Percentiles rank a stretch among this genome's conserved stretches.
These are phyloP conservation scores for Girardinus metallicus DNA, from an alignment of 2,797 vertebrate genomes.

Conservation along the genomic window DNA sequence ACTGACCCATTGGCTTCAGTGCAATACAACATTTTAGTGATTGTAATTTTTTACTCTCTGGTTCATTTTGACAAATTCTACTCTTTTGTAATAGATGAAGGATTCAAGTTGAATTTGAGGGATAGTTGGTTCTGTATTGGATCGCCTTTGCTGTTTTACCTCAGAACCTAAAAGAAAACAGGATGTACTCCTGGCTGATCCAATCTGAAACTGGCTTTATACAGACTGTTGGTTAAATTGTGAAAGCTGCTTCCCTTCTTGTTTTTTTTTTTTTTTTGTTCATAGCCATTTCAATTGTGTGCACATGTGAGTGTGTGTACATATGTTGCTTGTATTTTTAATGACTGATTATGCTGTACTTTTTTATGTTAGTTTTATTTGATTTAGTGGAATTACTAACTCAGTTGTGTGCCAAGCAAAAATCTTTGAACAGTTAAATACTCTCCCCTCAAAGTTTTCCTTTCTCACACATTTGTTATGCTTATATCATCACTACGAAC, in stretches of 20 bases:
- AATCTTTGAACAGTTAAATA: slow-evolving; percentile 33
- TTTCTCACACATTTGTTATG: slow-evolving; percentile 43
- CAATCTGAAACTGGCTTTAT: neutral
- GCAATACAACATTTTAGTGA: slow-evolving; percentile 59
- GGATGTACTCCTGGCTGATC: slow-evolving; percentile 8
- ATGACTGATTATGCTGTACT: slow-evolving; percentile 24
- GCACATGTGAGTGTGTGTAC: slow-evolving; percentile 32
- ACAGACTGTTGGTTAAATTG: slow-evolving; percentile 27
- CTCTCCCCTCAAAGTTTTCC: neutral
- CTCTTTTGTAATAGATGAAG: slow-evolving; percentile 48
- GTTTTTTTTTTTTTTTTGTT: slow-evolving; percentile 2
- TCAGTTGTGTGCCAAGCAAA: slow-evolving; percentile 57
- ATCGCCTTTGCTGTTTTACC: neutral
- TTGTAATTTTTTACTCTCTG: slow-evolving; percentile 14
- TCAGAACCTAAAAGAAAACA: neutral
- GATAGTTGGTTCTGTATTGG: neutral
- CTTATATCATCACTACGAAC: slow-evolving; percentile 58
- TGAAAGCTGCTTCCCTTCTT: slow-evolving; percentile 43
- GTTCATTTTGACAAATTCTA: slow-evolving; percentile 32
- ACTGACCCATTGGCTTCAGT: slow-evolving; percentile 59
- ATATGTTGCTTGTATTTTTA: slow-evolving; percentile 34
- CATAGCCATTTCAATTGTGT: slow-evolving; percentile 37
- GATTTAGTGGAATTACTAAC: slow-evolving; percentile 48
- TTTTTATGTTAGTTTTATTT: slow-evolving; percentile 20
- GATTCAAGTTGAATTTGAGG: slow-evolving; percentile 30